These are phyloP conservation scores for Sepioteuthis lessoniana DNA, from an alignment of 2,888 invertebrate species.

Conservation along the genomic window DNA sequence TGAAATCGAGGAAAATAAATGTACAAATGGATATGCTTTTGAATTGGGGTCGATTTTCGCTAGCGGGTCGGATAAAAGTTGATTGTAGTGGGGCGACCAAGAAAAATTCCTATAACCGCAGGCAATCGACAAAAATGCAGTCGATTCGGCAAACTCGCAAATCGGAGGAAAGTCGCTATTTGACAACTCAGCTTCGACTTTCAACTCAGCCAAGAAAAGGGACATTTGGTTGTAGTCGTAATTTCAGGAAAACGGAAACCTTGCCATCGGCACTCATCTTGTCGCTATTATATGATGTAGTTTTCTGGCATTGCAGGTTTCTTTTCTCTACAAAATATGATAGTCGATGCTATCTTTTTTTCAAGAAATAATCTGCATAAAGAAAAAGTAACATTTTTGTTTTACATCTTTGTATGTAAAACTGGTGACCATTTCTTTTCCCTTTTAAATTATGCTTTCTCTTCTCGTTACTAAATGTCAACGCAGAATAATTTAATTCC, in stretches of 20 bases:
- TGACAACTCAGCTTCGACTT: neutral
- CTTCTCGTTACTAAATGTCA: neutral
- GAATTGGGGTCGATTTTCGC: neutral
- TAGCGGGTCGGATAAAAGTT: neutral
- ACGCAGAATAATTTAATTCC: neutral
- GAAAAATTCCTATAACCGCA: neutral
- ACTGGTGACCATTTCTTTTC: neutral
- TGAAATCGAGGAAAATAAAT: neutral
- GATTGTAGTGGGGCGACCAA: neutral
- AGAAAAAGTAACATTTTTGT: neutral
- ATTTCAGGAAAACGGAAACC: conserved; percentile 23
- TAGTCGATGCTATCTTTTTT: neutral
- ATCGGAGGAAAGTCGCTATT: neutral
- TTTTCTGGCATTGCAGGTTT: neutral
- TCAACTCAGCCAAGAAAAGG: neutral
- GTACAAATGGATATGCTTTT: neutral
- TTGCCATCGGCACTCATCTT: neutral
- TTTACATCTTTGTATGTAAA: neutral
- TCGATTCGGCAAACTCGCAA: neutral
- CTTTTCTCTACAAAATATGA: neutral
- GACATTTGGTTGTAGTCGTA: neutral
- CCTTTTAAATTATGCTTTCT: neutral
- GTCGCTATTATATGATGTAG: neutral
- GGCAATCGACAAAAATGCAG: neutral
- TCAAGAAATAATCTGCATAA: neutral